Conservation (phyloP, 2,797 vertebrate species). For the Ceryle rudis region DNA sequence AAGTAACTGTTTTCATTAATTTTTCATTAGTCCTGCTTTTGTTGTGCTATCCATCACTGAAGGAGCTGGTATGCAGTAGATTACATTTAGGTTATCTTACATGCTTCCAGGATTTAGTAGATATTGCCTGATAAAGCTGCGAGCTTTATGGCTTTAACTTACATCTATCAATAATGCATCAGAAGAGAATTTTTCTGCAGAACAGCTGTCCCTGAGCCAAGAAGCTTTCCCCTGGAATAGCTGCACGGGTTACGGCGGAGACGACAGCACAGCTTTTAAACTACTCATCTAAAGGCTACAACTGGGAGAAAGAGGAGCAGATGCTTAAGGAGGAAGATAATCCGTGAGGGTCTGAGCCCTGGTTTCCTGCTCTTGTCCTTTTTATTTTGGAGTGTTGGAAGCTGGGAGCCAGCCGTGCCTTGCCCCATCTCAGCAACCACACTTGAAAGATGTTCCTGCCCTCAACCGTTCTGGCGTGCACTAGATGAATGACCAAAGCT, state of each 20-base stretch:
- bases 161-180: conserved; percentile 76
- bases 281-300: conserved; percentile 14
- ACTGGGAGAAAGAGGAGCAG: background rate
- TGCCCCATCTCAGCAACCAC: background rate
- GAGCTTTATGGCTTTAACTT: conserved; percentile 65
- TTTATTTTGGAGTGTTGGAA: background rate
- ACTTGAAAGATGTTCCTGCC: background rate
- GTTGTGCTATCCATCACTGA: conserved; percentile 75
- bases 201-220: conserved; percentile 56
- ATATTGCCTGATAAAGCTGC: conserved; percentile 60
- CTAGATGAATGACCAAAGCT: background rate
- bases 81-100: conserved; percentile 61
- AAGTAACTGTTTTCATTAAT: conserved; percentile 81
- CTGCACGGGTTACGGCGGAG: background rate
- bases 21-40: conserved; percentile 78
- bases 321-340: conserved; percentile 14
- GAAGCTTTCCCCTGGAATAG: conserved; percentile 45
- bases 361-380: background rate
- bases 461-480: background rate
- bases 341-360: background rate
- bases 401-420: background rate
- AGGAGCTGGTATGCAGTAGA: conserved; percentile 62
- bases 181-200: conserved; percentile 59
- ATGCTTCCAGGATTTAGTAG: conserved; percentile 66
- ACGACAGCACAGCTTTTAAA: background rate